Evolutionary conservation across 2,888 invertebrate species (phyloP).

Genomic region (Scelioninae gen. 1): DNA sequence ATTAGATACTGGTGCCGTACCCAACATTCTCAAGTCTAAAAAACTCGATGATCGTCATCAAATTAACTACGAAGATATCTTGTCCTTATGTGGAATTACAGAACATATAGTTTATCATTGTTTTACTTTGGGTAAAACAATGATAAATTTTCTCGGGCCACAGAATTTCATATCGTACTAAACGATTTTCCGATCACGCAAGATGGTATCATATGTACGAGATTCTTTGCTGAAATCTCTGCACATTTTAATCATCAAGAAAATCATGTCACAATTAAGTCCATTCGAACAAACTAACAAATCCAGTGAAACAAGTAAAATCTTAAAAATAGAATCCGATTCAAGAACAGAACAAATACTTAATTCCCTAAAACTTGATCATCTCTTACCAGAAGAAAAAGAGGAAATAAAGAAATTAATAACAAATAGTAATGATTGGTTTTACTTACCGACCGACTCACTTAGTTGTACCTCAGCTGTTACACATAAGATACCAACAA

Average conservation of each 20-base stretch:
- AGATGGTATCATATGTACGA: slow-evolving; percentile 15
- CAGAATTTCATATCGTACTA: slow-evolving; percentile 13
- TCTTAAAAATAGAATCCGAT: too few species aligned
- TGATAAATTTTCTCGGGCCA: slow-evolving; percentile 10
- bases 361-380: too few species aligned
- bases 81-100: slow-evolving; percentile 26
- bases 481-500: too few species aligned
- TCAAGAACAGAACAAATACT: too few species aligned
- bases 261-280: not conserved
- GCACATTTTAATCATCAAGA: not conserved
- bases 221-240: not conserved
- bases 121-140: slow-evolving; percentile 9
- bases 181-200: slow-evolving; percentile 21
- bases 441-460: not conserved
- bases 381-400: not conserved
- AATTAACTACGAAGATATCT: not conserved
- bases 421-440: too few species aligned
- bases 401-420: too few species aligned
- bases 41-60: not conserved
- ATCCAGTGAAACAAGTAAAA: too few species aligned
- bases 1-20: too few species aligned
- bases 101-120: not conserved
- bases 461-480: not conserved
- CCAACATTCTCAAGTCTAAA: too few species aligned
- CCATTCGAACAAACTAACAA: too few species aligned